Evolutionary conservation across 2,888 invertebrate species (phyloP).

Genomic region (Cheilosia grossa): DNA sequence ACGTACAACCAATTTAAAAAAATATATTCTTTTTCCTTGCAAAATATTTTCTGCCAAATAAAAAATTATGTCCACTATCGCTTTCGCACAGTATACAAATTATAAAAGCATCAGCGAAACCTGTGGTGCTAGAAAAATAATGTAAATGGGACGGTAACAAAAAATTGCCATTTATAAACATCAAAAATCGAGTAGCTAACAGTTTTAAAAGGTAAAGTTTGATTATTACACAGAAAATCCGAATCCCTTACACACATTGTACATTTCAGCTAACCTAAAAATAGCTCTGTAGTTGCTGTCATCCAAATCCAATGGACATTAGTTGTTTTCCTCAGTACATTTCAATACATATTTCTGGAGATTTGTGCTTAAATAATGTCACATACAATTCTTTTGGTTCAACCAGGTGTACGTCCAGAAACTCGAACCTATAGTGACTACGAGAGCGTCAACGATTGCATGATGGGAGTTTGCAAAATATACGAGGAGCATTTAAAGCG

Average conservation of each 20-base stretch:
- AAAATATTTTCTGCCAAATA: too few species aligned
- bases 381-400: constrained; percentile 98
- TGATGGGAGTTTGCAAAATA: constrained; percentile 99
- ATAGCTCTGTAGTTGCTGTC: constrained; percentile 40
- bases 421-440: constrained; percentile 99
- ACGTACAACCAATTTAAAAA: too few species aligned
- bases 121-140: too few species aligned
- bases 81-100: too few species aligned
- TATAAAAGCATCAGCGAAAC: too few species aligned
- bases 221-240: not conserved
- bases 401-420: constrained; percentile 96
- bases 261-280: constrained; percentile 53
- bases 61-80: too few species aligned
- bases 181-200: not conserved
- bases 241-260: not conserved
- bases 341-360: not conserved
- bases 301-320: constrained; percentile 5
- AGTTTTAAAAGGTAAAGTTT: constrained; percentile 3
- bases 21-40: too few species aligned
- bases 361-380: constrained; percentile 85
- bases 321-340: constrained; percentile 20
- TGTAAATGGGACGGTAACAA: too few species aligned
- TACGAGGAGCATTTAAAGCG: constrained; percentile 99
- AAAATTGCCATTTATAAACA: too few species aligned
- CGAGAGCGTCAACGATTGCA: constrained; percentile 98